A percentile compares a stretch with the other conserved stretches of the same genome.
These are phyloP conservation scores for Danionella dracula DNA, from an alignment of 2,797 vertebrate species.

Conservation along the genomic window DNA sequence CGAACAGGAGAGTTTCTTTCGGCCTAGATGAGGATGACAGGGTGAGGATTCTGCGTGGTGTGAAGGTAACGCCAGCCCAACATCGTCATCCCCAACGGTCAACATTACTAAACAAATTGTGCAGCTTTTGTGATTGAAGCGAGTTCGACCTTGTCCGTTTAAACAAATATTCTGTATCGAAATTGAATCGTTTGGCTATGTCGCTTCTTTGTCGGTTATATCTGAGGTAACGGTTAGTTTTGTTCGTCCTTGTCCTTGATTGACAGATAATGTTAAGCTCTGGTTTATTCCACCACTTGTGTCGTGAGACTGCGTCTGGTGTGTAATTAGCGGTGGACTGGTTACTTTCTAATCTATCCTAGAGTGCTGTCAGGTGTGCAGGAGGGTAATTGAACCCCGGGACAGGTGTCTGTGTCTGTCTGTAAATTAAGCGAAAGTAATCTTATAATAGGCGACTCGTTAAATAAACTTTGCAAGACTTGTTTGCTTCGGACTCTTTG, in stretches of 20 bases:
- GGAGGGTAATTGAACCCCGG: not conserved
- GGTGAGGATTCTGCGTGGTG: constrained; percentile 83
- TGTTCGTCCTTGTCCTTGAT: no score
- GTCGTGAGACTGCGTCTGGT: no score
- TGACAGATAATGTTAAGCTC: not conserved
- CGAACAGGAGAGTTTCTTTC: constrained; percentile 80
- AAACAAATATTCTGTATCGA: no score
- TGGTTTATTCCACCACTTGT: not conserved
- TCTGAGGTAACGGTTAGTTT: no score
- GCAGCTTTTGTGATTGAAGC: no score
- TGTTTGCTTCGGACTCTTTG: not conserved
- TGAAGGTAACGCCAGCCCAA: constrained; percentile 79
- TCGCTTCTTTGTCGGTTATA: no score
- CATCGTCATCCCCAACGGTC: no score
- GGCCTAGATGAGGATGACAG: constrained; percentile 82
- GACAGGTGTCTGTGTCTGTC: not conserved
- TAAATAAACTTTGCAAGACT: not conserved
- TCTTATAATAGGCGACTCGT: not conserved
- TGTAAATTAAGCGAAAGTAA: not conserved
- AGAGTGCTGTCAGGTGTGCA: not conserved
- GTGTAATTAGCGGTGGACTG: no score
- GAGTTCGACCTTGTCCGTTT: no score
- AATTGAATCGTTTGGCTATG: no score
- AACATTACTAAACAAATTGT: no score
- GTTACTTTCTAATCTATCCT: no score